Evolutionary conservation across 2,797 vertebrate species (phyloP).

Genomic region (Chrosomus eos): DNA sequence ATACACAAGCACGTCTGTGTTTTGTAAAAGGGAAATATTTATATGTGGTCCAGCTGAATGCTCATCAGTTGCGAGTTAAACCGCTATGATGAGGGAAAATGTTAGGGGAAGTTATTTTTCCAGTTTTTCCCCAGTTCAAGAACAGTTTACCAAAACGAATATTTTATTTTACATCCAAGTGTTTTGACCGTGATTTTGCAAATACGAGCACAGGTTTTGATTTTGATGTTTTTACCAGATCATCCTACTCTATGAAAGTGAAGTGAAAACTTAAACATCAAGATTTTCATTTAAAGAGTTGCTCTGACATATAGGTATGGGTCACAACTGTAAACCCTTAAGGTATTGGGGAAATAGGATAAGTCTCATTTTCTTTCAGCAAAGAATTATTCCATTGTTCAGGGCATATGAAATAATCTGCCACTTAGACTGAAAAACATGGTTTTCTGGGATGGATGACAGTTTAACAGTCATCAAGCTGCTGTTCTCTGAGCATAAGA

Average conservation of each 20-base stretch:
- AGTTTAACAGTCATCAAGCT: conserved; percentile 41
- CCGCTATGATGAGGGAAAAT: conserved; percentile 16
- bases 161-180: conserved; percentile 16
- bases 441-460: conserved; percentile 61
- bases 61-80: conserved; percentile 17
- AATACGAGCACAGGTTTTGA: neutral
- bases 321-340: conserved; percentile 35
- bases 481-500: conserved; percentile 51
- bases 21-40: conserved; percentile 29
- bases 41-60: conserved; percentile 32
- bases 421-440: conserved; percentile 43
- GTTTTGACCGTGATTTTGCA: neutral
- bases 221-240: neutral
- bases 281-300: neutral
- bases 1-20: conserved; percentile 18
- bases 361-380: conserved; percentile 24
- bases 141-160: conserved; percentile 24
- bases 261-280: conserved; percentile 6
- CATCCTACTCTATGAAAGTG: neutral
- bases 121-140: conserved; percentile 17
- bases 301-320: conserved; percentile 18
- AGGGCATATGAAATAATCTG: conserved; percentile 65
- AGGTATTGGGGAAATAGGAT: conserved; percentile 48
- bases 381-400: conserved; percentile 62
- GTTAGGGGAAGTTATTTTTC: conserved; percentile 28